Evolutionary conservation across 2,113 vertebrate species (phyloP), one percentile per base, ranked within the genome.

Genomic region (Uria aalge): DNA sequence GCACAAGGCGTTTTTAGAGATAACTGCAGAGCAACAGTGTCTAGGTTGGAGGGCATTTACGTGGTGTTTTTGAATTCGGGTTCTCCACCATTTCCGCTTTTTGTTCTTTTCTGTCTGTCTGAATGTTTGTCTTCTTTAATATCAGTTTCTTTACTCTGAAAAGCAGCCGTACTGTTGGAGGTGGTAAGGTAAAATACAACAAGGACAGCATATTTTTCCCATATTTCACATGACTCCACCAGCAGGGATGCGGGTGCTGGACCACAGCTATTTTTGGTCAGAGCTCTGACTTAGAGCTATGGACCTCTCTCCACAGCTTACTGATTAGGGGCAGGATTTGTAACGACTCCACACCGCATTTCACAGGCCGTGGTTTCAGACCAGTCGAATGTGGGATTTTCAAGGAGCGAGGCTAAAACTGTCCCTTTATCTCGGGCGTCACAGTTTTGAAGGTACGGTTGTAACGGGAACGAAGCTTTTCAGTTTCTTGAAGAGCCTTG

Each of bases 1-100:
- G 26, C 20, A 21, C 41, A 63, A 38, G 20, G 50, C 21, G n/a
- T 38, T 74, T 63, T 63, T 11, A 45, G 53, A 78, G 19, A 18
- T 10, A 63, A n/a, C 27, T 41, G 29, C 55, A 69, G 17, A 67
- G n/a, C n/a, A 60, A 26, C 9, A 27, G 0, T 22, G 6, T 52
- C 55, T 64, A 19, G 60, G 41, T 16, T 48, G 12, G 26, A 77
- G 57, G 56, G 26, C 9, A 24, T 15, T 13, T 36, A 34, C 23
- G 34, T 2, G 0, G 7, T 19, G 29, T 2, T 84, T 43, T 47
- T 56, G 15, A 36, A 57, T 41, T 40, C 2, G 0, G 6, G 5
- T 71, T 75, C 38, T 80, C 8, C 26, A 43, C 29, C 13, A 53
- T 79, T 57, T 68, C 38, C 15, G 50, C 29, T n/a, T 34, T 24